Evolutionary conservation across 1,140 invertebrate species (phyloP).

Genomic region (Rhyacophila brunnea): DNA sequence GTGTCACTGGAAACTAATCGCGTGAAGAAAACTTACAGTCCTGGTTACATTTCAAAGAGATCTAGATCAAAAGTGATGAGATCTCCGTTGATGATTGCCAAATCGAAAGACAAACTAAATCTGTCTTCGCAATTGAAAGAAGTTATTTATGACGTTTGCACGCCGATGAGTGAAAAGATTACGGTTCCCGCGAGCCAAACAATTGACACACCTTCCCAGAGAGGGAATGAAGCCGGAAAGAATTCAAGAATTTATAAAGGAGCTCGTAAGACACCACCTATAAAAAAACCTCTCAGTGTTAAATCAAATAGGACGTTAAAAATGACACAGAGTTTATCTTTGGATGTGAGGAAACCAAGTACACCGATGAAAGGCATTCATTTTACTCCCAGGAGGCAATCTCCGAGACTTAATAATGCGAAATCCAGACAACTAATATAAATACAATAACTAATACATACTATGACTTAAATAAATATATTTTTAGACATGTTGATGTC

Average conservation of each 20-base stretch:
- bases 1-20: conserved; percentile 18
- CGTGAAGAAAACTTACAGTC: conserved; percentile 25
- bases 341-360: conserved; percentile 14
- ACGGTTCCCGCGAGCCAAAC: conserved; percentile 2
- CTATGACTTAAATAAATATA: too few relatives aligned
- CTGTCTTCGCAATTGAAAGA: conserved; percentile 31
- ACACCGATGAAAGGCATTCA: conserved; percentile 32
- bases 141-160: conserved; percentile 34
- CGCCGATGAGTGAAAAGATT: conserved; percentile 30
- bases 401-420: conserved; percentile 25
- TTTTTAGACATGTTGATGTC: too few relatives aligned
- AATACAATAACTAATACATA: too few relatives aligned
- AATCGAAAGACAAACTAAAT: conserved; percentile 30
- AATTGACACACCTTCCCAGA: conserved; percentile 5
- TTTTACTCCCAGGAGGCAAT: conserved; percentile 27
- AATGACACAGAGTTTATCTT: not conserved
- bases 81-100: conserved; percentile 19
- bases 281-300: conserved; percentile 25
- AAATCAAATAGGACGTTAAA: conserved; percentile 23
- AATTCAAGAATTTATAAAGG: conserved; percentile 16
- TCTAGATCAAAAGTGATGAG: conserved; percentile 16
- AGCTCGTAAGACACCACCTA: conserved; percentile 18
- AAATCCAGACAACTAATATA: conserved; percentile 26
- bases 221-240: conserved; percentile 5
- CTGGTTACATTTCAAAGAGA: conserved; percentile 30